phyloP scores from a whole-genome alignment of 1,140 invertebrate genomes.

The Drosophila pseudoananassae region DNA sequence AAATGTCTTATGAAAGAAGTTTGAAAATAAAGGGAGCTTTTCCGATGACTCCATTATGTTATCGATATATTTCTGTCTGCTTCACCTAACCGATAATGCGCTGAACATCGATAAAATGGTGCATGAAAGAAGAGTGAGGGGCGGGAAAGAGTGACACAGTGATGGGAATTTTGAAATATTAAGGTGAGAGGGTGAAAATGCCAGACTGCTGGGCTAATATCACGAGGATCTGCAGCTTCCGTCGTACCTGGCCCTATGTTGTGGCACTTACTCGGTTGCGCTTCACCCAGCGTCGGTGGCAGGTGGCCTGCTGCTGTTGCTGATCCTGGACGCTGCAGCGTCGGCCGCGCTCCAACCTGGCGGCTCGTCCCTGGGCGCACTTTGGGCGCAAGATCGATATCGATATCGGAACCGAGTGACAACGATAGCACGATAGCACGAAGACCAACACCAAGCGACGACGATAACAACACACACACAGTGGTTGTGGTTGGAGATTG shows the following conservation, averaged over 20 bases:
- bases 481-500: constrained; percentile 29
- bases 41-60: not conserved
- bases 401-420: constrained; percentile 41
- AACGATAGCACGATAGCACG: constrained; percentile 59
- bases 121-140: constrained; percentile 30
- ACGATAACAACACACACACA: constrained; percentile 56
- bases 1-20: constrained; percentile 25
- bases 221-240: constrained; percentile 9
- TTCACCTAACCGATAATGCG: constrained; percentile 61
- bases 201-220: constrained; percentile 5
- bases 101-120: constrained; percentile 55
- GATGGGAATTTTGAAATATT: constrained; percentile 30
- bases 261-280: constrained; percentile 89
- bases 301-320: constrained; percentile 86
- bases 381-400: constrained; percentile 63
- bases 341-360: constrained; percentile 89
- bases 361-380: constrained; percentile 91
- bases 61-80: constrained; percentile 32
- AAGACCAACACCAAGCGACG: constrained; percentile 60
- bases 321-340: constrained; percentile 89
- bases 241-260: constrained; percentile 37
- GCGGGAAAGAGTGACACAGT: constrained; percentile 7
- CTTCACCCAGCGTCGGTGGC: constrained; percentile 91
- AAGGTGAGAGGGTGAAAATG: constrained; percentile 14
- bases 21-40: constrained; percentile 23